These are phyloP conservation scores for Brachyhypopomus occidentalis DNA, from an alignment of 2,113 vertebrate genomes.

Conservation along the genomic window DNA sequence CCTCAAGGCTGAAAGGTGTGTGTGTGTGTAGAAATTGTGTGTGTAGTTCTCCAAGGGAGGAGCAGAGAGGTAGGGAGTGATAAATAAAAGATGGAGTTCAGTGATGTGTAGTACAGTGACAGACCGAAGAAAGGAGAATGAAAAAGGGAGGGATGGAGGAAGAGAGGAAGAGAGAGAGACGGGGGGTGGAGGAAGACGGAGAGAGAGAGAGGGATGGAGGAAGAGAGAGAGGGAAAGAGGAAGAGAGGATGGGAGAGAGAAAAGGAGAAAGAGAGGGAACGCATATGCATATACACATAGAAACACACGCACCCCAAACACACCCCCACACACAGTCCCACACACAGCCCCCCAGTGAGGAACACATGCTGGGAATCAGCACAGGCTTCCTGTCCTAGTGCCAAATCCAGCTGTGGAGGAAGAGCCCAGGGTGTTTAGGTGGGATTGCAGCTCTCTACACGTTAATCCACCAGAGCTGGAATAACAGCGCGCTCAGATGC, in stretches of 20 bases:
- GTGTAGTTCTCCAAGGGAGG: background rate
- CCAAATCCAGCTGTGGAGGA: no score
- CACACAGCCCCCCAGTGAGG: background rate
- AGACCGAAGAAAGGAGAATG: background rate
- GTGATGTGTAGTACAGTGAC: conserved; percentile 17
- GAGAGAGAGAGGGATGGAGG: background rate
- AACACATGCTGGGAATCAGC: no score
- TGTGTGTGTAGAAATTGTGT: background rate
- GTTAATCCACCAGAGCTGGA: no score
- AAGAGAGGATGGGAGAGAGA: background rate
- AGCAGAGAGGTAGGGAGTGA: conserved; percentile 5
- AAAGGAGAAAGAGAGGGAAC: no score
- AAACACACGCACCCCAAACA: no score
- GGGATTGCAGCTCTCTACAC: no score
- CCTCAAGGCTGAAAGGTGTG: no score
- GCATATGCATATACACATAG: no score
- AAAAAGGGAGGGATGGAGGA: background rate
- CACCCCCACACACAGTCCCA: background rate
- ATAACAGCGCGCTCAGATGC: no score
- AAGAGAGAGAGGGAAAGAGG: background rate
- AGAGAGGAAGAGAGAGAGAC: background rate
- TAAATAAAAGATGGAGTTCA: conserved; percentile 50
- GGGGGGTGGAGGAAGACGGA: background rate
- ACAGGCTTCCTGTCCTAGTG: no score
- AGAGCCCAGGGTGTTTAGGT: no score